phyloP scores from a whole-genome alignment of 2,797 vertebrate species.

The Nasua narica region DNA sequence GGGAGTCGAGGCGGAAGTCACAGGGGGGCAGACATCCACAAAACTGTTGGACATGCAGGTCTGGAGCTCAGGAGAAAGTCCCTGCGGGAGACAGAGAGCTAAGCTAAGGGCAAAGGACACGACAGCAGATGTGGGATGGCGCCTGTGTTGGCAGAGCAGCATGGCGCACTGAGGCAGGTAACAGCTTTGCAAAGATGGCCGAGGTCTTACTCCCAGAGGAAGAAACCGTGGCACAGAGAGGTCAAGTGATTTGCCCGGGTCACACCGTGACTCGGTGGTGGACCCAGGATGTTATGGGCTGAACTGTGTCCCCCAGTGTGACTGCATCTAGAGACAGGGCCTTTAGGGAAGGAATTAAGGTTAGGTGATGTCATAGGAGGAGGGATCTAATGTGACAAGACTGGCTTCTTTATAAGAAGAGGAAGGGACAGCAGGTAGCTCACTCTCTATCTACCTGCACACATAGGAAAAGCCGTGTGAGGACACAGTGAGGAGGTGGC shows the following conservation, averaged over 20 bases:
- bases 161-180: too few relatives aligned
- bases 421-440: background rate
- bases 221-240: background rate
- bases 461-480: background rate
- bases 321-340: background rate
- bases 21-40: background rate
- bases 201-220: background rate
- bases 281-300: background rate
- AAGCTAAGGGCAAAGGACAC: background rate
- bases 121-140: accelerated
- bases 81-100: background rate
- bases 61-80: background rate
- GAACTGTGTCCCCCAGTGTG: background rate
- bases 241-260: background rate
- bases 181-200: background rate
- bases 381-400: background rate
- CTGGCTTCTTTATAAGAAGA: background rate
- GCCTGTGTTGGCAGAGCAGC: background rate
- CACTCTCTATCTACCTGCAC: background rate
- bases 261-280: background rate
- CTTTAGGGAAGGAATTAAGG: background rate
- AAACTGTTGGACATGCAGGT: background rate
- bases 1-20: background rate
- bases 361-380: background rate
- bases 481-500: background rate